Evolutionary conservation across 2,113 vertebrate species (phyloP).

Genomic region (Hassar affinis): DNA sequence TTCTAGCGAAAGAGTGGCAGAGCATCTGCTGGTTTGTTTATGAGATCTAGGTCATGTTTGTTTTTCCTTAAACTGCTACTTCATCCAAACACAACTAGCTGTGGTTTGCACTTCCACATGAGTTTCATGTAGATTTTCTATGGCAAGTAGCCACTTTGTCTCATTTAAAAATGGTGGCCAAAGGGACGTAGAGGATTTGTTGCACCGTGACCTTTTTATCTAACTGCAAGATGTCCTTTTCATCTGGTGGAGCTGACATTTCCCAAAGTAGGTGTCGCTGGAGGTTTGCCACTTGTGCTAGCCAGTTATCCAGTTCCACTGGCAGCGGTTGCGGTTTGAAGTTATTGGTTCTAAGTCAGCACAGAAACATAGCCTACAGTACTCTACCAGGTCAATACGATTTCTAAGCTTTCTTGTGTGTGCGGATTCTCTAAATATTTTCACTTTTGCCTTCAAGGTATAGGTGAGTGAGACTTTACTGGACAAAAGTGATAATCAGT

Average conservation of each 20-base stretch:
- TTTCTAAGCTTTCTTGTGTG: background rate
- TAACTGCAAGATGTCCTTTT: slow-evolving; percentile 13
- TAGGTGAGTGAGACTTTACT: slow-evolving; percentile 49
- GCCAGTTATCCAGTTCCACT: background rate
- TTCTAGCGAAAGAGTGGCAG: slow-evolving; percentile 35
- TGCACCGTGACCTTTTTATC: background rate
- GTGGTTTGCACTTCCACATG: background rate
- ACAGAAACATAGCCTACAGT: background rate
- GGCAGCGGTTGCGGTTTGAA: slow-evolving; percentile 8
- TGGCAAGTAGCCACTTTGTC: slow-evolving; percentile 4
- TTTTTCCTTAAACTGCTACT: slow-evolving; percentile 34
- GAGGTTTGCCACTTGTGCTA: background rate
- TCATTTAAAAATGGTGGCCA: background rate
- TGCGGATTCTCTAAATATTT: background rate
- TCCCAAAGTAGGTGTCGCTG: slow-evolving; percentile 7
- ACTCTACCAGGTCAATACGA: background rate
- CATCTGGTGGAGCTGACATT: background rate
- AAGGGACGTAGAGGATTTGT: slow-evolving; percentile 20
- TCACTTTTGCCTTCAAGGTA: slow-evolving; percentile 41
- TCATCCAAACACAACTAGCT: slow-evolving; percentile 26
- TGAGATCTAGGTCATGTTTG: slow-evolving; percentile 46
- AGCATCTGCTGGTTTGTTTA: slow-evolving; percentile 46
- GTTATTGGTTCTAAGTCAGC: background rate
- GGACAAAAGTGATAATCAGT: slow-evolving; percentile 35
- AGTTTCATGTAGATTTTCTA: slow-evolving; percentile 26